phyloP scores from a whole-genome alignment of 1,140 invertebrate species.

The Diachasmimorpha longicaudata region DNA sequence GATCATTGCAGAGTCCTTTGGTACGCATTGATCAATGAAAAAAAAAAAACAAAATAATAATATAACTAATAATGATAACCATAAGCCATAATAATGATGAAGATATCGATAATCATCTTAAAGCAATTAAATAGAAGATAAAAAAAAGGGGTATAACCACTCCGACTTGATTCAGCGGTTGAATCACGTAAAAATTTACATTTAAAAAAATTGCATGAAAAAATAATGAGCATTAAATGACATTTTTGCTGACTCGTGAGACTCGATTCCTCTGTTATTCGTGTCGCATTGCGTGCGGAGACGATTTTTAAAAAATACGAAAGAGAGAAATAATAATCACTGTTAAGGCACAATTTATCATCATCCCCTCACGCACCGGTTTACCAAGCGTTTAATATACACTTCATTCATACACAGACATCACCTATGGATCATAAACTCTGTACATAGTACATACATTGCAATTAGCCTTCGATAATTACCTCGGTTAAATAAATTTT shows the following conservation, averaged over 20 bases:
- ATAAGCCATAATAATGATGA: background rate
- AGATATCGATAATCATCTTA: background rate
- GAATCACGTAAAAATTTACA: background rate
- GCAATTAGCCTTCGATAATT: constrained; percentile 24
- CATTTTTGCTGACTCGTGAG: constrained; percentile 1
- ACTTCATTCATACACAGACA: constrained; percentile 17
- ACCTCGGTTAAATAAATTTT: constrained; percentile 12
- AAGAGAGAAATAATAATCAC: background rate
- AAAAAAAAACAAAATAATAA: constrained; percentile 1
- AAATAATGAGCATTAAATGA: background rate
- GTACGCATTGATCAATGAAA: constrained; percentile 5
- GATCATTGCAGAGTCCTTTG: constrained; percentile 2
- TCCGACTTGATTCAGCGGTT: background rate
- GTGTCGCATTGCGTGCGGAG: background rate
- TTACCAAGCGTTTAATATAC: background rate
- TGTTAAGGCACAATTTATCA: constrained; percentile 8
- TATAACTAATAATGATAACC: background rate
- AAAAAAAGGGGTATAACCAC: background rate
- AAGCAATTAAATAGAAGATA: background rate
- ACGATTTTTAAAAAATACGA: background rate
- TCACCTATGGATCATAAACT: constrained; percentile 26
- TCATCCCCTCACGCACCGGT: constrained; percentile 7
- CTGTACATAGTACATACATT: constrained; percentile 58
- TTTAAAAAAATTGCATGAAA: background rate
- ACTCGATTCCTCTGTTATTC: background rate